A percentile compares a stretch with the other conserved stretches of the same genome.
These are phyloP conservation scores for Hanleya hanleyi DNA, from an alignment of 2,888 invertebrate genomes.

Conservation along the genomic window DNA sequence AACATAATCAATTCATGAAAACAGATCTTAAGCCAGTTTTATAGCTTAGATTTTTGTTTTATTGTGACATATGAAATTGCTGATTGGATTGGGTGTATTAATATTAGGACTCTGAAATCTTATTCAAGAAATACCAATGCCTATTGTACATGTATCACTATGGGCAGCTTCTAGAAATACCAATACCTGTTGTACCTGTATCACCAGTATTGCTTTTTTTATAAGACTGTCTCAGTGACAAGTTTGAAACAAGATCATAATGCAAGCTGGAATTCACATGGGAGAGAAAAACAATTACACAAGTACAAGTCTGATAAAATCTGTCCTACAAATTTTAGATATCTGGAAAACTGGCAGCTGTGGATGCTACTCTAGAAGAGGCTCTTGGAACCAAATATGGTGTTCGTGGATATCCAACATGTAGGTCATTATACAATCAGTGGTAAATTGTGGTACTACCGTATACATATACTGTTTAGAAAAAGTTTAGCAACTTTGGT, in stretches of 20 bases:
- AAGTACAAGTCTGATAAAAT: no score
- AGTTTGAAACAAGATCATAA: not conserved
- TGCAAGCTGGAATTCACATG: no score
- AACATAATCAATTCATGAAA: no score
- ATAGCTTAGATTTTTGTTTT: no score
- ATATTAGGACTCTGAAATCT: not conserved
- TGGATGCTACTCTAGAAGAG: slow-evolving; percentile 81
- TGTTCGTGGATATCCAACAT: slow-evolving; percentile 81
- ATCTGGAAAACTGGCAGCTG: slow-evolving; percentile 74
- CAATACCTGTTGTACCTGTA: no score
- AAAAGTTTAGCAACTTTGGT: not conserved
- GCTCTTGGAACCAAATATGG: slow-evolving; percentile 78
- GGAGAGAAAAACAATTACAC: no score
- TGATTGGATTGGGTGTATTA: not conserved
- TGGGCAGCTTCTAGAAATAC: no score
- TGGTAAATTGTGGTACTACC: not conserved
- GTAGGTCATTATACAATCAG: slow-evolving; percentile 75
- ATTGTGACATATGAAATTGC: not conserved
- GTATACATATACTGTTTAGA: not conserved
- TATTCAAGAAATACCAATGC: no score
- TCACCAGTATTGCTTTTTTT: no score
- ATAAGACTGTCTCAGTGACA: not conserved
- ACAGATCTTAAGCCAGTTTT: not conserved
- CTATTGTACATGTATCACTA: no score
- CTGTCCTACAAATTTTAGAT: no score